Base-by-base conservation (phyloP, 2,797 vertebrate species). In the Acropternis orthonyx region DNA sequence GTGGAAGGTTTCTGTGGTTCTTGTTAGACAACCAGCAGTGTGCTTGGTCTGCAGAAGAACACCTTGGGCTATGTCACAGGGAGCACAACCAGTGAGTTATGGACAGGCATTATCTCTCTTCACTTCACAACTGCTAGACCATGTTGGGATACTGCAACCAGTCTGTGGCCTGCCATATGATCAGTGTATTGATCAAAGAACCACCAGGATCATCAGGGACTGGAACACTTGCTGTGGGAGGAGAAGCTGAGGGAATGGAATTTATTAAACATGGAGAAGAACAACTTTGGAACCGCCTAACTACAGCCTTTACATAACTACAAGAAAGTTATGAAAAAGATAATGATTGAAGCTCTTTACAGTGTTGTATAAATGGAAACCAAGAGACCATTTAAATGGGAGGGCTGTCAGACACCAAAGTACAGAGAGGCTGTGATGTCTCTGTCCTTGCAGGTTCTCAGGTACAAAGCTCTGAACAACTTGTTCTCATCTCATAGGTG, bases 11-110 rank as follows among this genome's bases (percentile, higher is more conserved):
- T 61, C 37, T 32, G 14, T 24, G 10, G 17, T 30, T 16, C 23
- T 54, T 78, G 10, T 26, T 14, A 54, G 37, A 44, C 11, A 46
- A 8, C 15, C 26, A 51, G 6, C 12, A 34, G 10, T 1, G 2
- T 41, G 11, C 6, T 37, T 6, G 24, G 3, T 12, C 27, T 5
- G 5, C 12, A 44, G 14, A 34, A 10, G 30, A 22, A 2, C 16
- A 26, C 3, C 15, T 20, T 21, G 18, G 21, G 4, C 5, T 67
- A 0, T 11, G 5, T 13, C 2, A 1, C 62, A 55, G 8, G 8
- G 18, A 67, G 2, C 5, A 48, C 30, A 75, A 9, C 9, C 24
- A 46, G 16, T 18, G 1, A 2, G 36, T 26, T 1, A 1, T 34
- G 8, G 18, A 4, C 23, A 49, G 22, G 4, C 6, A 8, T 34